Evolutionary conservation across 2,797 vertebrate species (phyloP).

Genomic region (Halcyon smyrnensis): DNA sequence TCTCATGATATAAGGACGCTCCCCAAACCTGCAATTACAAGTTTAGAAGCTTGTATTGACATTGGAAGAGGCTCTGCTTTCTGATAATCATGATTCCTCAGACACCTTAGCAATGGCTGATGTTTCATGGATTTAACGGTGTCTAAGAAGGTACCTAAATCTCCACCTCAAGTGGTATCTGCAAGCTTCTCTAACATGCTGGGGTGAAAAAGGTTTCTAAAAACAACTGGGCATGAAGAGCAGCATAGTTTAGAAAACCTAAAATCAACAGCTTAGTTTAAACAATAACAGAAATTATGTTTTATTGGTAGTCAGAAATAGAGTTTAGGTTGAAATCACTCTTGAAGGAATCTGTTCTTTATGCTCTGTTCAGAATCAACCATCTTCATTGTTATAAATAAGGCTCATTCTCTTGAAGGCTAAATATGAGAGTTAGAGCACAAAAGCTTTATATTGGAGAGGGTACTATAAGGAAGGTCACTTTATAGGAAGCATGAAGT

Average conservation of each 20-base stretch:
- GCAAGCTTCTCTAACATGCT: neutral
- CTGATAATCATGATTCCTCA: neutral
- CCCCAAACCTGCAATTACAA: neutral
- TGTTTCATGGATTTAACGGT: neutral
- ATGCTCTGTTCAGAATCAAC: neutral
- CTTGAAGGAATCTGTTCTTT: neutral
- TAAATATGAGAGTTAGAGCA: neutral
- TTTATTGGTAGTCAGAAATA: neutral
- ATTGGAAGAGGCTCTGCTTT: neutral
- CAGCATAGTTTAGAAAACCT: neutral
- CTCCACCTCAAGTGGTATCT: neutral
- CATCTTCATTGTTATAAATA: neutral
- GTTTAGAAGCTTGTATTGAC: neutral
- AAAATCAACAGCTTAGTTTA: neutral
- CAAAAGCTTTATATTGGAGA: slow-evolving; percentile 27
- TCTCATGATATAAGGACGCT: neutral
- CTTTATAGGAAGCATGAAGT: slow-evolving; percentile 36
- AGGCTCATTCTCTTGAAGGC: slow-evolving; percentile 21
- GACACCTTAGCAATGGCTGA: neutral
- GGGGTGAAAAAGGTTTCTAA: neutral
- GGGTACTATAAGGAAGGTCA: slow-evolving; percentile 44
- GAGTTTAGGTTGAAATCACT: neutral
- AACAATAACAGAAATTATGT: neutral
- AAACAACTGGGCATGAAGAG: neutral
- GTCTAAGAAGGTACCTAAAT: neutral